Conservation (phyloP, 2,113 vertebrate species). For the Micronisus gabar region DNA sequence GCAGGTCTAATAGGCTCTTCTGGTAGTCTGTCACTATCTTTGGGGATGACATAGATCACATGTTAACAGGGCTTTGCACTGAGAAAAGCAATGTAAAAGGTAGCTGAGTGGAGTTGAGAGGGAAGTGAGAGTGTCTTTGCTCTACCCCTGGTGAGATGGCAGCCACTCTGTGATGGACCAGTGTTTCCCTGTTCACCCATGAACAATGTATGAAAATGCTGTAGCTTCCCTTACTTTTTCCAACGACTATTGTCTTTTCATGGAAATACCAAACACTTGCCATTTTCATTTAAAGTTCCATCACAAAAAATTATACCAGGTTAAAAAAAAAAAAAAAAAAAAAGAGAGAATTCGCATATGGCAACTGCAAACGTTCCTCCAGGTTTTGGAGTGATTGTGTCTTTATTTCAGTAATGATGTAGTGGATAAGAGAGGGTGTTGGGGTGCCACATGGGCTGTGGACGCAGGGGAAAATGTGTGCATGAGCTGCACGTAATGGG, state of each 20-base stretch:
- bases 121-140: background rate
- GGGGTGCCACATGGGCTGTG: no score
- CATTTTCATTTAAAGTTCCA: background rate
- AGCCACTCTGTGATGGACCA: background rate
- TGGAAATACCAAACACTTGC: background rate
- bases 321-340: background rate
- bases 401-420: background rate
- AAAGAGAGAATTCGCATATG: background rate
- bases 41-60: background rate
- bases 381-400: background rate
- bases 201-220: background rate
- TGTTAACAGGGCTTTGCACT: background rate
- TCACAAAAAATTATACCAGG: background rate
- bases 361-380: background rate
- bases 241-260: background rate
- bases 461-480: background rate
- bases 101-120: background rate
- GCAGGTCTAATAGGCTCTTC: background rate
- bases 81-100: background rate
- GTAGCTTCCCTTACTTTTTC: background rate
- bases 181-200: background rate
- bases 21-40: background rate
- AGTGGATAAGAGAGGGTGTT: background rate
- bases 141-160: background rate
- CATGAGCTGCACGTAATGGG: background rate